Evolutionary conservation across 2,113 vertebrate genomes (phyloP).

Genomic region (Rhea americana): DNA sequence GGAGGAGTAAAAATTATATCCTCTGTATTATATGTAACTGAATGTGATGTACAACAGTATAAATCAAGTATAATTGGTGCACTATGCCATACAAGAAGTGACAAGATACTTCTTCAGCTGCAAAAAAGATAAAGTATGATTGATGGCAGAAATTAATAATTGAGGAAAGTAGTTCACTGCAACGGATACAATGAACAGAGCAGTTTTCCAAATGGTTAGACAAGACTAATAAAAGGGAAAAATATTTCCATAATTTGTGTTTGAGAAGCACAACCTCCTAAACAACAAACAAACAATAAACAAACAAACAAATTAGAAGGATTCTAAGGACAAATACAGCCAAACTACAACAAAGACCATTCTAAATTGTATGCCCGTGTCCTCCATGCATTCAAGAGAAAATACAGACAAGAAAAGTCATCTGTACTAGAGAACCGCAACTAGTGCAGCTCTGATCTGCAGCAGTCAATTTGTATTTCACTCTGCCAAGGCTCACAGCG

Average conservation of each 20-base stretch:
- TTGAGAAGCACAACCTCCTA: not conserved
- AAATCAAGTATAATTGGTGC: slow-evolving; percentile 60
- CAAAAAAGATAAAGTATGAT: slow-evolving; percentile 54
- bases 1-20: slow-evolving; percentile 48
- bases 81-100: slow-evolving; percentile 36
- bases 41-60: not conserved
- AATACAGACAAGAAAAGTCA: not conserved
- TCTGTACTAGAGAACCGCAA: accelerated
- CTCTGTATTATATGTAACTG: slow-evolving; percentile 35
- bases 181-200: not conserved
- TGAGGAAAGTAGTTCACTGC: slow-evolving; percentile 32
- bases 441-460: not conserved
- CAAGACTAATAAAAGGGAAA: not conserved
- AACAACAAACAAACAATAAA: not conserved
- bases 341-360: not conserved
- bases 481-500: not conserved
- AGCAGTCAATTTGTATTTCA: not conserved
- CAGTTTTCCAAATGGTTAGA: slow-evolving; percentile 23
- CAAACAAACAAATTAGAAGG: not conserved
- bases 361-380: not conserved
- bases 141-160: slow-evolving; percentile 67
- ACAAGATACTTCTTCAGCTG: slow-evolving; percentile 55
- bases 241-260: not conserved
- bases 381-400: not conserved
- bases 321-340: not conserved